Evolutionary conservation across 2,797 vertebrate species (phyloP).

Genomic region (Pampus argenteus): DNA sequence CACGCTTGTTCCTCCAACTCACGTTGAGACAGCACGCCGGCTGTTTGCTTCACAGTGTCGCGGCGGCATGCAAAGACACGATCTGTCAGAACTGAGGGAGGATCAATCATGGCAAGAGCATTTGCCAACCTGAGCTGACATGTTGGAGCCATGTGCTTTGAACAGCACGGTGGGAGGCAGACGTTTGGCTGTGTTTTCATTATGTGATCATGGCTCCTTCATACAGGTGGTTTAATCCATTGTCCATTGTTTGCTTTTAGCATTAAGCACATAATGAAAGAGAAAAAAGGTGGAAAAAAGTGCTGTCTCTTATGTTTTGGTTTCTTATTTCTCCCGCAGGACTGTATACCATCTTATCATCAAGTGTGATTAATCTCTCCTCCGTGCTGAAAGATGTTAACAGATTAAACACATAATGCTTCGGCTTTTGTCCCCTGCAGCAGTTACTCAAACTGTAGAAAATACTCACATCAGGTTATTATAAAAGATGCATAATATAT

Average conservation of each 20-base stretch:
- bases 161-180: constrained; percentile 74
- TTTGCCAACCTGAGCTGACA: constrained; percentile 74
- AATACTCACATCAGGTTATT: constrained; percentile 18
- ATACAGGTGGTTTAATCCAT: constrained; percentile 69
- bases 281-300: constrained; percentile 50
- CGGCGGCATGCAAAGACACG: constrained; percentile 68
- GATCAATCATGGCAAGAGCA: constrained; percentile 62
- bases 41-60: constrained; percentile 34
- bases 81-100: constrained; percentile 56
- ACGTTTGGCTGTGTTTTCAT: constrained; percentile 53
- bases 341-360: constrained; percentile 44
- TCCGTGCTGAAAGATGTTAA: constrained; percentile 35
- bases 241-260: constrained; percentile 56
- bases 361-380: constrained; percentile 40
- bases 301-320: constrained; percentile 42
- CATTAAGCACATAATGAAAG: constrained; percentile 65
- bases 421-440: constrained; percentile 19
- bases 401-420: constrained; percentile 51
- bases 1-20: constrained; percentile 11
- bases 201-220: constrained; percentile 50
- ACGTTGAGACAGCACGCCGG: constrained; percentile 27
- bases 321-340: constrained; percentile 40
- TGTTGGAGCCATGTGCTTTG: constrained; percentile 60
- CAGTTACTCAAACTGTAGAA: constrained; percentile 5
- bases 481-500: constrained; percentile 50